Evolutionary conservation across 2,888 invertebrate genomes (phyloP), one percentile per base, ranked within the genome.

Genomic region (Rosalia funebris): DNA sequence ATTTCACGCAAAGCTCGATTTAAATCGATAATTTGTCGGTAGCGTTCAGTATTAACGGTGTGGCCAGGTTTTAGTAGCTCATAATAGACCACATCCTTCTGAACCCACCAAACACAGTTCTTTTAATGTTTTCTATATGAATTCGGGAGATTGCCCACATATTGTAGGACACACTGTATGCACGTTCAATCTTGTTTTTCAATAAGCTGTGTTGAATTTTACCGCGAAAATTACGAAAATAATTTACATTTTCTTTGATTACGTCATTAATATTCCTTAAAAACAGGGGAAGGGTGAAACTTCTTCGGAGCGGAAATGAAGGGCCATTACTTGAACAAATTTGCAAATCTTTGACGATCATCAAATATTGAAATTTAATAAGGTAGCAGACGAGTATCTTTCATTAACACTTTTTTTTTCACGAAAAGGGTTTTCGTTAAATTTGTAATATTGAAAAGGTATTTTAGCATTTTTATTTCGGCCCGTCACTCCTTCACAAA

Each of bases 351-450:
- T 19, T 19, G 20, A 17, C 11, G 9, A 11, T 42, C n/a, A 42
- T 42, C 11, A 34, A 42, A 42, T 42, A 42, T 42, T 42, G 4
- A 42, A 42, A 42, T 42, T 42, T 19, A 42, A 42, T 19, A 2
- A n/a, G 11, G 34, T 5, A n/a, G n/a, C n/a, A n/a, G 3, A 5
- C 25, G 9, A 25, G 9, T 25, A 25, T 5, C 25, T 25, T 25
- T 25, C 25, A n/a, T n/a, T n/a, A n/a, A n/a, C n/a, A n/a, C n/a
- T n/a, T n/a, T n/a, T n/a, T n/a, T n/a, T 3, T 3, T 5, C 9
- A 25, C 25, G 25, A 25, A 25, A 25, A 25, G 9, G 25, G 25
- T 5, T 5, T 25, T 25, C 25, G 3, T 25, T 25, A 25, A 25
- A 25, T 25, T 25, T 3, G 25, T 3, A 9, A 9, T 25, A 25